Conservation (phyloP, 2,888 invertebrate genomes). For the Agriotes lineatus region DNA sequence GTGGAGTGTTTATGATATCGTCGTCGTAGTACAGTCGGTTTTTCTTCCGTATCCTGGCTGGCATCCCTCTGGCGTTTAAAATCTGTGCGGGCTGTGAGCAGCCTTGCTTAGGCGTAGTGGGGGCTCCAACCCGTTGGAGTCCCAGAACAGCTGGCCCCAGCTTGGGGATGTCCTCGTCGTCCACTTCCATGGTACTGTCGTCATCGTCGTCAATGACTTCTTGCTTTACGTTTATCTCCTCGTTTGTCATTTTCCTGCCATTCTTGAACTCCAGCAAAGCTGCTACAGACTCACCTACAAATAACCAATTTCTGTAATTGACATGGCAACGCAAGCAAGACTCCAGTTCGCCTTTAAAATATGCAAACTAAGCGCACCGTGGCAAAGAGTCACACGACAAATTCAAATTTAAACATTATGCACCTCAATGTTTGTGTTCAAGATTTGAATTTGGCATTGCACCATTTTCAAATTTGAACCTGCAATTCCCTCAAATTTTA, state of each 20-base stretch:
- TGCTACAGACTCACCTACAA: constrained; percentile 70
- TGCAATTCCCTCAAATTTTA: constrained; percentile 48
- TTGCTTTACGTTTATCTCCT: constrained; percentile 51
- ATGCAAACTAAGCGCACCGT: not conserved
- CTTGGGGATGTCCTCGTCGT: constrained; percentile 77
- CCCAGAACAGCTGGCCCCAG: constrained; percentile 86
- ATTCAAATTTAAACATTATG: constrained; percentile 12
- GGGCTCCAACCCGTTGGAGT: constrained; percentile 84
- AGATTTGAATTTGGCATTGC: constrained; percentile 64
- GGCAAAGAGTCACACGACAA: constrained; percentile 16
- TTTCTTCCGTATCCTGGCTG: constrained; percentile 89
- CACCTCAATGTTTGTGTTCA: constrained; percentile 36
- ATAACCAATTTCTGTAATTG: constrained; percentile 25
- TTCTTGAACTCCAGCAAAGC: constrained; percentile 71
- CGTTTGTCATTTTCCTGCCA: constrained; percentile 65
- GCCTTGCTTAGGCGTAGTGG: constrained; percentile 78
- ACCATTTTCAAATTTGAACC: constrained; percentile 65
- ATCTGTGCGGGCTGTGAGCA: constrained; percentile 81
- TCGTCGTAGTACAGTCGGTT: constrained; percentile 90
- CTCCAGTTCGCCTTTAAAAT: not conserved
- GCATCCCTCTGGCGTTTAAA: constrained; percentile 89
- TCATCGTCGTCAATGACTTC: constrained; percentile 69
- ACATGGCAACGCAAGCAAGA: not conserved
- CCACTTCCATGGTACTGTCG: constrained; percentile 68
- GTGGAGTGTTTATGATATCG: constrained; percentile 85